Conservation (phyloP, 2,888 invertebrate genomes). For the Endotricha flammealis region DNA sequence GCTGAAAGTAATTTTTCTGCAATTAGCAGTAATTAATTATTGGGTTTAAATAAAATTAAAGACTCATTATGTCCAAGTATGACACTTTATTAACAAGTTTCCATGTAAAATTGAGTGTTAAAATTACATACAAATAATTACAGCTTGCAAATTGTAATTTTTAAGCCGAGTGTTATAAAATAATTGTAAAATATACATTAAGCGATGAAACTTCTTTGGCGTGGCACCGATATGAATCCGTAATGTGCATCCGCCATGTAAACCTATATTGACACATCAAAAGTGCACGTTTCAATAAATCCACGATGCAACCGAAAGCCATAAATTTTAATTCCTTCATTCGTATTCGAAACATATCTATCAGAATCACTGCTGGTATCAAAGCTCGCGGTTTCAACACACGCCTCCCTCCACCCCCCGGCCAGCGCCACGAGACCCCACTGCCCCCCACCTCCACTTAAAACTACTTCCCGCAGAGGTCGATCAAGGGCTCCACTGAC, state of each 20-base stretch:
- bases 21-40: too few species aligned
- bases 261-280: constrained; percentile 2
- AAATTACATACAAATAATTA: too few species aligned
- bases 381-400: constrained; percentile 51
- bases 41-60: too few species aligned
- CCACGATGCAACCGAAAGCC: constrained; percentile 11
- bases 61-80: too few species aligned
- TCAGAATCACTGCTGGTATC: constrained; percentile 42
- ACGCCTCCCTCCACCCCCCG: constrained; percentile 21
- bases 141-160: too few species aligned
- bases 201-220: too few species aligned
- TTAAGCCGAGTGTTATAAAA: too few species aligned
- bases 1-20: too few species aligned
- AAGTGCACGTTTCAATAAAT: constrained; percentile 11
- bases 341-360: constrained; percentile 40
- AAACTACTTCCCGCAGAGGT: neutral
- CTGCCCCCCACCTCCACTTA: neutral
- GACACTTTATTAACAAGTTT: too few species aligned
- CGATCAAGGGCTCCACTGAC: constrained; percentile 22
- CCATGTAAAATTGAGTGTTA: too few species aligned
- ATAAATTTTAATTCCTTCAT: constrained; percentile 28
- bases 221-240: too few species aligned
- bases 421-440: constrained; percentile 19
- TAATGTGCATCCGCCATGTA: neutral
- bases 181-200: too few species aligned